Percentiles rank a stretch among this genome's conserved stretches.
phyloP scores from a whole-genome alignment of 1,140 invertebrate genomes.

The Bactericera cockerelli region DNA sequence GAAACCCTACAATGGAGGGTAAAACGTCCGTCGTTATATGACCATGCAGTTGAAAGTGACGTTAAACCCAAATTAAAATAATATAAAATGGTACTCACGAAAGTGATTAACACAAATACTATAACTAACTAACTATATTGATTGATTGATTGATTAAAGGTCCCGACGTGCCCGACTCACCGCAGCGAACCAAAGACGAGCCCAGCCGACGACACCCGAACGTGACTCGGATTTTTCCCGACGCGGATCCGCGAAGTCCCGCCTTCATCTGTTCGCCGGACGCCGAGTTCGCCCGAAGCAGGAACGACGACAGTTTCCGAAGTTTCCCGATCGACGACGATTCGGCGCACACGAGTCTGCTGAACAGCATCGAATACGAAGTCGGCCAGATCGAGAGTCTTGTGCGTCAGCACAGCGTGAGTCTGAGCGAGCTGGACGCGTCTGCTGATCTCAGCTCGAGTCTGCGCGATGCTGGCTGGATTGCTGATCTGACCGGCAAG shows the following conservation, averaged over 20 bases:
- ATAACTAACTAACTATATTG: no score
- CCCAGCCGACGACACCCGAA: slow-evolving; percentile 7
- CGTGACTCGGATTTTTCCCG: not conserved
- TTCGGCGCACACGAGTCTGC: not conserved
- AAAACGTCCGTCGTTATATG: no score
- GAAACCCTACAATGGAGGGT: no score
- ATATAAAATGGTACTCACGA: no score
- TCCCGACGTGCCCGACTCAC: slow-evolving; percentile 10
- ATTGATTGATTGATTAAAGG: no score
- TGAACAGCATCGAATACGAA: not conserved
- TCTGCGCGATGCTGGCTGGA: slow-evolving; percentile 15
- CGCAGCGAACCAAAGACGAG: slow-evolving; percentile 6
- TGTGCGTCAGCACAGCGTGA: not conserved
- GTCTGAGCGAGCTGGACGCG: not conserved
- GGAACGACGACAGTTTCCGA: slow-evolving; percentile 11
- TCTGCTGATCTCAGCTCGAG: not conserved
- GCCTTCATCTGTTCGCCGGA: not conserved
- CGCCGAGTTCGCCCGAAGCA: not conserved
- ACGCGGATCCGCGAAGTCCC: slow-evolving; percentile 6
- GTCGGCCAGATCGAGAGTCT: not conserved
- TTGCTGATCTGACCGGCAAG: slow-evolving; percentile 19
- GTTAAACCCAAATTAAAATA: no score
- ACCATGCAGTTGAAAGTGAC: no score
- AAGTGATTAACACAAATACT: no score
- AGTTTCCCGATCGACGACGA: not conserved